A percentile compares a stretch with the other conserved stretches of the same genome.
phyloP scores from a whole-genome alignment of 2,113 vertebrate species.

The Hemiprocne comata region DNA sequence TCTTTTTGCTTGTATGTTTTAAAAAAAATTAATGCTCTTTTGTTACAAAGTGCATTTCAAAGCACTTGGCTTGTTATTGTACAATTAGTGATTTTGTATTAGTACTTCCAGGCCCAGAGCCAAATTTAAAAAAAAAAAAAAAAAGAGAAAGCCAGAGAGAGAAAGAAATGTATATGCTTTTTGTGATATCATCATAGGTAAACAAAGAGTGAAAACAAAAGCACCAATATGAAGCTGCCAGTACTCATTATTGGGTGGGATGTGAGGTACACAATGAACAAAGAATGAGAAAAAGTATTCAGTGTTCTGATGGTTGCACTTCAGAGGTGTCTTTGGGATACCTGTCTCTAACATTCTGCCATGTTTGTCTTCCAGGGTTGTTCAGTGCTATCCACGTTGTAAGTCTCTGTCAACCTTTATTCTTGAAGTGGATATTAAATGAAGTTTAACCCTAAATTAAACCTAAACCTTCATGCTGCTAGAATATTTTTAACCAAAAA shows the following conservation, averaged over 20 bases:
- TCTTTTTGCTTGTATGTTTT: not conserved
- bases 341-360: not conserved
- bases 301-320: not conserved
- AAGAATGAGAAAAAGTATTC: not conserved
- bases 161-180: slow-evolving; percentile 8
- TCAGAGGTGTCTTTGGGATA: not conserved
- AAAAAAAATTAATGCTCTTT: slow-evolving; percentile 4
- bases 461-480: not conserved
- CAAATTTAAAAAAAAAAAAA: not conserved
- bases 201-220: slow-evolving; percentile 68
- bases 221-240: slow-evolving; percentile 49
- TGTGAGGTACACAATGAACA: slow-evolving; percentile 17
- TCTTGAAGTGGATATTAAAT: not conserved
- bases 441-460: not conserved
- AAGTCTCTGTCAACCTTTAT: not conserved
- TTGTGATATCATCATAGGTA: slow-evolving; percentile 64
- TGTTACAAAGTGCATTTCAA: slow-evolving; percentile 51
- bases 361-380: not conserved
- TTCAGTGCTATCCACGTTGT: not conserved
- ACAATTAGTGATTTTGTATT: slow-evolving; percentile 67
- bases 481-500: not conserved
- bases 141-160: not conserved
- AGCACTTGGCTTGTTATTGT: slow-evolving; percentile 30
- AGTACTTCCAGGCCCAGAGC: slow-evolving; percentile 35
- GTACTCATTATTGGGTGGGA: slow-evolving; percentile 58